Conservation (phyloP, 2,888 invertebrate genomes). For the Cylindroiulus punctatus region DNA sequence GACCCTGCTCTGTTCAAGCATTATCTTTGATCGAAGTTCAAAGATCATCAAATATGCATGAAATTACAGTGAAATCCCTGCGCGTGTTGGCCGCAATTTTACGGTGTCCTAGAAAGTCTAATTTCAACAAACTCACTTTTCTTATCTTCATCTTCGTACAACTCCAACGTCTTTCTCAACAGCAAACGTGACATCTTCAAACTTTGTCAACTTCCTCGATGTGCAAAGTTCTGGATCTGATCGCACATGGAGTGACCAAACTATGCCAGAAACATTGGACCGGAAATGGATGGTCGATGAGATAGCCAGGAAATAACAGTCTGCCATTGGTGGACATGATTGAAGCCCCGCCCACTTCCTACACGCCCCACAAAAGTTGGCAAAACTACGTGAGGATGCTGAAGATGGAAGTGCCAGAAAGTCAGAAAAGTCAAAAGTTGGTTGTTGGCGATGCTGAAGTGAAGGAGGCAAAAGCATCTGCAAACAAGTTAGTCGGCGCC, state of each 20-base stretch:
- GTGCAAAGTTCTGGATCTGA: background rate
- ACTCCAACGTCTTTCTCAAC: slow-evolving; percentile 26
- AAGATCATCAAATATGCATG: no score
- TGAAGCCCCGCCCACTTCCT: background rate
- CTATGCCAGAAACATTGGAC: background rate
- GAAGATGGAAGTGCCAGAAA: background rate
- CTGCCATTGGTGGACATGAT: background rate
- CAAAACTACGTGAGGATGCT: background rate
- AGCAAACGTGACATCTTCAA: slow-evolving; percentile 10
- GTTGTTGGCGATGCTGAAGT: background rate
- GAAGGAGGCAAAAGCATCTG: background rate
- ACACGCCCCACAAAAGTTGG: background rate
- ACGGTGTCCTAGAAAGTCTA: no score
- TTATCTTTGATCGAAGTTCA: no score
- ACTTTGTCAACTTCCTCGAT: background rate
- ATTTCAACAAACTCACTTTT: slow-evolving; percentile 40
- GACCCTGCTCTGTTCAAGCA: no score
- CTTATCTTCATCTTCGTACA: background rate
- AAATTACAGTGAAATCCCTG: no score
- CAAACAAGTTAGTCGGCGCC: background rate
- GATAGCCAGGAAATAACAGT: background rate
- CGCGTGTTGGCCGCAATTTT: no score
- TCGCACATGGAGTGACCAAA: background rate
- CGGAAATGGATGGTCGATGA: background rate
- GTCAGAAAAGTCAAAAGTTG: background rate